Evolutionary conservation across 2,888 invertebrate species (phyloP).

Genomic region (Apomyelois bistriatella): DNA sequence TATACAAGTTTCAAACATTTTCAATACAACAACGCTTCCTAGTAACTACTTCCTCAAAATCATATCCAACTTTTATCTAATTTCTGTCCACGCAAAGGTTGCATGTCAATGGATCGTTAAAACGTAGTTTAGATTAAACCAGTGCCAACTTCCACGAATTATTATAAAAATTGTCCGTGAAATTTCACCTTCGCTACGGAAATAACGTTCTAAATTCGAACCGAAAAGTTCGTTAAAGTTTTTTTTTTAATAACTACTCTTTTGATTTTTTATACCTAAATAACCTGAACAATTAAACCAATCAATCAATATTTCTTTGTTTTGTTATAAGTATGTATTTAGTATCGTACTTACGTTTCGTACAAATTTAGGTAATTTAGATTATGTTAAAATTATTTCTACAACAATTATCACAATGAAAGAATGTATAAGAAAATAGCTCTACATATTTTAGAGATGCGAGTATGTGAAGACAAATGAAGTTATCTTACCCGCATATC

Average conservation of each 20-base stretch:
- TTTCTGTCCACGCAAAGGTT: constrained; percentile 47
- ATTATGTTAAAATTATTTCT: too few relatives aligned
- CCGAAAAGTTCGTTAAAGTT: constrained; percentile 42
- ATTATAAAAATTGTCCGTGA: constrained; percentile 75
- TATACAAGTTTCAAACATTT: neutral
- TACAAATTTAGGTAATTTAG: too few relatives aligned
- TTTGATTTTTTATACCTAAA: neutral
- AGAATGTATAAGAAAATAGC: too few relatives aligned
- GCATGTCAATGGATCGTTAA: constrained; percentile 63
- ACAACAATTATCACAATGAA: too few relatives aligned
- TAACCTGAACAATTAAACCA: neutral
- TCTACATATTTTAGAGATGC: constrained; percentile 20
- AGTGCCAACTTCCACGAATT: constrained; percentile 70
- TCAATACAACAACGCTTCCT: neutral
- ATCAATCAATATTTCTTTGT: neutral
- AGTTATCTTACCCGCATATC: constrained; percentile 69
- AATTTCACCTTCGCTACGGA: constrained; percentile 66
- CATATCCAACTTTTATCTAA: constrained; percentile 59
- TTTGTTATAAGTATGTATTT: neutral
- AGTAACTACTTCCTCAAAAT: constrained; percentile 36
- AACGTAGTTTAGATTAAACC: constrained; percentile 67
- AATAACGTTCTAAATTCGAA: constrained; percentile 43
- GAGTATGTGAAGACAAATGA: constrained; percentile 42
- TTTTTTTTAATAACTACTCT: constrained; percentile 27
- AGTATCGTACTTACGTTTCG: neutral